Base-by-base conservation (phyloP, 2,888 invertebrate genomes). In the Leptinotarsa juncta region DNA sequence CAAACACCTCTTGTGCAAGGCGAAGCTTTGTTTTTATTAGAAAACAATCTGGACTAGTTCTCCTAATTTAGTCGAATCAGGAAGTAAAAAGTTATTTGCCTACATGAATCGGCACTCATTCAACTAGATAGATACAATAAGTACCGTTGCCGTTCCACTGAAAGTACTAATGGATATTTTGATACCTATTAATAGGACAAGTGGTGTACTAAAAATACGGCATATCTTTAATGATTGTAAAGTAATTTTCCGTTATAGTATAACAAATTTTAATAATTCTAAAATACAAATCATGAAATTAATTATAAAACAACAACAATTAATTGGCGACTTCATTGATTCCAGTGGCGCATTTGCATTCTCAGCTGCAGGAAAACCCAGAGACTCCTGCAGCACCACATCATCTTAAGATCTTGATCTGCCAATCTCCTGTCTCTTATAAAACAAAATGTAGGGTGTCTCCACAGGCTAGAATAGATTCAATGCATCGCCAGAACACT, bases 11-110 rank as follows among this genome's bases (percentile, higher is more conserved):
- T 51, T 51, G 32, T n/a, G 18, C n/a, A 42, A 26, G 16, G 62
- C 62, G 15, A 3, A 14, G 60, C 12, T 7, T 5, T 5, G 10
- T 26, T 32, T 62, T n/a, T 42, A 62, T 62, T 32, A 32, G 16
- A 62, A 62, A 62, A 42, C 62, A 32, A 42, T n/a, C 62, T 26
- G 62, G 32, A 62, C 62, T 62, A n/a, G 62, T 42, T 62, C 18
- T 62, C 62, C 62, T 62, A 62, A 62, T 62, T 62, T 42, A 62
- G 62, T 42, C n/a, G 32, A n/a, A 32, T 42, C 62, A 32, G 62
- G 62, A 62, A 62, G 62, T 42, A 42, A 62, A n/a, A 62, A 62
- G 62, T 62, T 62, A 57, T 23, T 57, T 57, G 14, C 57, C 57
- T 57, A 57, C 57, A 57, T 15, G 42, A 32, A n/a, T 62, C 32